Evolutionary conservation across 1,140 invertebrate species (phyloP).

Genomic region (Anoplolepis gracilipes): DNA sequence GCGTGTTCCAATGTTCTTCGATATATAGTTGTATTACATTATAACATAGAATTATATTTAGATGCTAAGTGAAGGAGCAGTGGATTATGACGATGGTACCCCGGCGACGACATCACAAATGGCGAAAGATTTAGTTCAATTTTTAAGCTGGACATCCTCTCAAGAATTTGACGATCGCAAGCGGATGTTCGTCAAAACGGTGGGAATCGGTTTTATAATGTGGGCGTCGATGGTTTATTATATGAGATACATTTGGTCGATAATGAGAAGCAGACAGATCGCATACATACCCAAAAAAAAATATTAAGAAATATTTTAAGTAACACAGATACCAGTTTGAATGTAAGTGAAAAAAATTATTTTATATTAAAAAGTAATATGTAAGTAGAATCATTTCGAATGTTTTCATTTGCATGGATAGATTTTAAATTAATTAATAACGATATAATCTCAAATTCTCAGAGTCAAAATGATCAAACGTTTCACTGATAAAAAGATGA

Average conservation of each 20-base stretch:
- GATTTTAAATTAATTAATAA: background rate
- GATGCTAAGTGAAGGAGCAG: slow-evolving; percentile 87
- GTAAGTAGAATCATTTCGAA: background rate
- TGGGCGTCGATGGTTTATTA: slow-evolving; percentile 88
- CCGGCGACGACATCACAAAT: slow-evolving; percentile 96
- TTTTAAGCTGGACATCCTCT: slow-evolving; percentile 96
- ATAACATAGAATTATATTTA: slow-evolving; percentile 29
- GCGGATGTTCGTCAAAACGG: slow-evolving; percentile 92
- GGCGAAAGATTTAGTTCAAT: slow-evolving; percentile 97
- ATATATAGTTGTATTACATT: background rate
- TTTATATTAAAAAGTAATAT: background rate
- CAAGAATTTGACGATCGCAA: slow-evolving; percentile 96
- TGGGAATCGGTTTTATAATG: slow-evolving; percentile 87
- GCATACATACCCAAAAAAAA: slow-evolving; percentile 51
- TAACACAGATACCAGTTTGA: background rate
- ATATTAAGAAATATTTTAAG: background rate
- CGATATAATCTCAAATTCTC: background rate
- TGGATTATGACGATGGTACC: slow-evolving; percentile 95
- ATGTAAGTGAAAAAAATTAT: background rate
- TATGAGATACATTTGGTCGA: slow-evolving; percentile 85
- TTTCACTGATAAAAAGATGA: background rate
- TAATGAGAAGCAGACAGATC: slow-evolving; percentile 41
- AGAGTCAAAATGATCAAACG: background rate
- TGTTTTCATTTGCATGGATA: background rate
- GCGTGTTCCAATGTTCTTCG: background rate